These are phyloP conservation scores for Allobates femoralis DNA, from an alignment of 2,797 vertebrate genomes.

Conservation along the genomic window DNA sequence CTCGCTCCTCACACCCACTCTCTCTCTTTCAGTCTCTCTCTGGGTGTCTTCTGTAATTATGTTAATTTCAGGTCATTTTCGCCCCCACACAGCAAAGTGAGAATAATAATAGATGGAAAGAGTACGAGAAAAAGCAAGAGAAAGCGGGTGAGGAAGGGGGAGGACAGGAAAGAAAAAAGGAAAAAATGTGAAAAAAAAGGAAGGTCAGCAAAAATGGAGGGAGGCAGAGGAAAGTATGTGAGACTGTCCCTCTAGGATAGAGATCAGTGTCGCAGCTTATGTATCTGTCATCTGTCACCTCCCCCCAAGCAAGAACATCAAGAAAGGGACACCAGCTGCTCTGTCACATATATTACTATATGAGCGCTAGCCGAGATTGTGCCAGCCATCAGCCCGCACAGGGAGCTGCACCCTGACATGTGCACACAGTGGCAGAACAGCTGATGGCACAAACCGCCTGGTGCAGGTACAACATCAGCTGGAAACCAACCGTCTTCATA, in stretches of 20 bases:
- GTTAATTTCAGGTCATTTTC: constrained; percentile 63
- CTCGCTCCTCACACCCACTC: constrained; percentile 32
- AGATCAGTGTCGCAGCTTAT: constrained; percentile 60
- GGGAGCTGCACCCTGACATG: constrained; percentile 5
- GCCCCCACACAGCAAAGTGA: constrained; percentile 57
- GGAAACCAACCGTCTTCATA: background rate
- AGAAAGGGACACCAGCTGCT: constrained; percentile 59
- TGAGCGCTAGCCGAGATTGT: background rate
- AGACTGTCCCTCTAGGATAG: constrained; percentile 54
- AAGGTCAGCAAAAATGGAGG: constrained; percentile 35
- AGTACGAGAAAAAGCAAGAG: constrained; percentile 7
- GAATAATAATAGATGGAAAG: constrained; percentile 57
- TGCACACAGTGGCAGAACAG: constrained; percentile 2
- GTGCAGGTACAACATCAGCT: background rate
- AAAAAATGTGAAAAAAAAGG: constrained; percentile 9
- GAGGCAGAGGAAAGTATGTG: constrained; percentile 34
- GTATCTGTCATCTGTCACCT: constrained; percentile 59
- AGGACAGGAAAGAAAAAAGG: constrained; percentile 9
- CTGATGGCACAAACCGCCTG: background rate
- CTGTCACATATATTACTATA: constrained; percentile 49
- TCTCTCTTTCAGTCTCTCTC: constrained; percentile 36
- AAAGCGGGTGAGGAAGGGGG: background rate
- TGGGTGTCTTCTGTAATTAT: constrained; percentile 56
- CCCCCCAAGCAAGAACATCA: constrained; percentile 56
- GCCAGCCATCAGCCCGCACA: constrained; percentile 38